Conservation (phyloP, 2,113 vertebrate genomes). For the Abramis brama region DNA sequence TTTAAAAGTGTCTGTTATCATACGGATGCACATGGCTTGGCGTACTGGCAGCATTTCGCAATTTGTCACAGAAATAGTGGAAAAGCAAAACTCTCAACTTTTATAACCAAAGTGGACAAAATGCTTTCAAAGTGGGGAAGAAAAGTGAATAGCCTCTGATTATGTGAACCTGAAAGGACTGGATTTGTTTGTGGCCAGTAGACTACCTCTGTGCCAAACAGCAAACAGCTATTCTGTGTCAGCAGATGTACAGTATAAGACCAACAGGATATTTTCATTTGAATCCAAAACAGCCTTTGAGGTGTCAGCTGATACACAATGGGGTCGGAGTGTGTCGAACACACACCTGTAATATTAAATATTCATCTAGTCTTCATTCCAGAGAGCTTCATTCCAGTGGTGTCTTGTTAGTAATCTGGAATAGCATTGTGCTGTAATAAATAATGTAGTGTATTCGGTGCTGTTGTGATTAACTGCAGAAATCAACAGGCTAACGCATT, state of each 20-base stretch:
- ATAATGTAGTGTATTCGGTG: background rate
- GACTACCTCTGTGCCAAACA: background rate
- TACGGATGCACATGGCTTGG: conserved; percentile 50
- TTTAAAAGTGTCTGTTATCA: conserved; percentile 57
- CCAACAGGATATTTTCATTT: background rate
- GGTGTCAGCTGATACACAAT: background rate
- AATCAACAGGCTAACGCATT: background rate
- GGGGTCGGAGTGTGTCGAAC: background rate
- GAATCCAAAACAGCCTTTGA: background rate
- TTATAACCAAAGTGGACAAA: background rate
- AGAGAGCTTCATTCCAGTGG: background rate
- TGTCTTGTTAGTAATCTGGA: conserved; percentile 18
- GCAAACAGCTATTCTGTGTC: background rate
- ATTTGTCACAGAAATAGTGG: conserved; percentile 49
- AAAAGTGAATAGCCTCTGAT: conserved; percentile 5
- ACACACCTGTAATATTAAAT: conserved; percentile 18
- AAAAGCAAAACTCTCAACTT: conserved; percentile 39
- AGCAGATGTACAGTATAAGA: conserved; percentile 18
- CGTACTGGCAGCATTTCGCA: conserved; percentile 47
- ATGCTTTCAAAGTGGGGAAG: conserved; percentile 3
- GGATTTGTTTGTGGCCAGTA: conserved; percentile 9
- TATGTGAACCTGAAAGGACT: background rate
- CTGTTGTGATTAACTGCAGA: background rate
- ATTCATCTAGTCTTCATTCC: background rate
- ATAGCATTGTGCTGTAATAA: background rate